Evolutionary conservation across 2,797 vertebrate species (phyloP).

Genomic region (Lepilemur septentrionalis): DNA sequence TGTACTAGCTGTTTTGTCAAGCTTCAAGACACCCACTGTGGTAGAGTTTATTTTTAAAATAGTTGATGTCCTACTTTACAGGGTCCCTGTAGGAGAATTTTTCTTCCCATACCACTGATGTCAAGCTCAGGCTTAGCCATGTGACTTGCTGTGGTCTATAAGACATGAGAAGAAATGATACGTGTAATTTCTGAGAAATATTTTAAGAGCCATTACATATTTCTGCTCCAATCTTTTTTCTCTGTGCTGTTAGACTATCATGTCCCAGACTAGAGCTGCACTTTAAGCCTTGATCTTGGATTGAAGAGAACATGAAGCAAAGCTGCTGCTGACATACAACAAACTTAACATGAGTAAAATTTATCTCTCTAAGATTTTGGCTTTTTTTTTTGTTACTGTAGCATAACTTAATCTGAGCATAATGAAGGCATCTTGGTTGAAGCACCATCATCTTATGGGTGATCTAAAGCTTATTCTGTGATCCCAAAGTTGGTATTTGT

Average conservation of each 20-base stretch:
- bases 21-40: neutral
- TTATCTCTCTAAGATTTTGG: neutral
- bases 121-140: neutral
- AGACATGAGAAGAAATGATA: neutral
- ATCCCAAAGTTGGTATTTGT: neutral
- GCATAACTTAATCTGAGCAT: neutral
- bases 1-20: neutral
- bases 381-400: neutral
- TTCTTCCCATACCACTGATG: neutral
- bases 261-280: neutral
- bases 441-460: neutral
- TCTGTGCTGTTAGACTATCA: neutral
- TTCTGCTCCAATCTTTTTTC: neutral
- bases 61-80: neutral
- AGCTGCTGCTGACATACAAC: neutral
- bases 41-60: neutral
- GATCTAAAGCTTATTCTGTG: neutral
- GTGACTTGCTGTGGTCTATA: neutral
- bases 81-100: neutral
- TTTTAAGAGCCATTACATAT: neutral
- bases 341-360: neutral
- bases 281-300: neutral
- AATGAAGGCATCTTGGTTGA: neutral
- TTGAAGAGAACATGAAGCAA: neutral
- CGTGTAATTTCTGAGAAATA: neutral